phyloP scores from a whole-genome alignment of 2,113 vertebrate species.

The Morone saxatilis region DNA sequence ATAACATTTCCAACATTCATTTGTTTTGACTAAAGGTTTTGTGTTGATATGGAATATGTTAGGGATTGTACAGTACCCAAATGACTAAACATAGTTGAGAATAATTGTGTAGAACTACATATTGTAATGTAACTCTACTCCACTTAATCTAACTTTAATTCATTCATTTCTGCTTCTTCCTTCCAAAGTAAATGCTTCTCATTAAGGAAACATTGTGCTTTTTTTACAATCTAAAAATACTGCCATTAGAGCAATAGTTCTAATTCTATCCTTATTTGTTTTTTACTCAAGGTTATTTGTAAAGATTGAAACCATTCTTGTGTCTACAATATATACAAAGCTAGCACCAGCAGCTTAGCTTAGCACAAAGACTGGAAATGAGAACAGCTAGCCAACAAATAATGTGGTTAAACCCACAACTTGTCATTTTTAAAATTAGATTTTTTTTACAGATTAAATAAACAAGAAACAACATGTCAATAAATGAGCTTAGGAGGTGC shows the following conservation, averaged over 20 bases:
- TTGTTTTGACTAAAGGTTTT: constrained; percentile 11
- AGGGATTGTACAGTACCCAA: not conserved
- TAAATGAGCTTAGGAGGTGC: too few relatives aligned
- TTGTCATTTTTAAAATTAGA: too few relatives aligned
- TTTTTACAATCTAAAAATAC: not conserved
- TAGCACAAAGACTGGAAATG: not conserved
- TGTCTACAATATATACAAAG: not conserved
- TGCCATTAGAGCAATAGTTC: not conserved
- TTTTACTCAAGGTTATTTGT: not conserved
- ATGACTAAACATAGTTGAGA: not conserved
- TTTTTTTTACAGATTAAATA: too few relatives aligned
- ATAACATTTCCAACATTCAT: not conserved
- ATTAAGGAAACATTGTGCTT: too few relatives aligned
- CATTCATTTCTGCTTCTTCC: not conserved
- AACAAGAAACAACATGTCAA: too few relatives aligned
- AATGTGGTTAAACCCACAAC: not conserved
- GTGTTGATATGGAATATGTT: constrained; percentile 7
- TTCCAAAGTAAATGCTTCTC: not conserved
- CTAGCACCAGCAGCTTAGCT: not conserved
- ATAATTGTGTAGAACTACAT: not conserved
- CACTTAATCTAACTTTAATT: not conserved
- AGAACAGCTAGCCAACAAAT: not conserved
- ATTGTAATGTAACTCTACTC: not conserved
- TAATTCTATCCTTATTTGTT: not conserved
- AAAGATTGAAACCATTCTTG: not conserved